phyloP scores from a whole-genome alignment of 2,888 invertebrate genomes.

The Gonocerus acuteangulatus region DNA sequence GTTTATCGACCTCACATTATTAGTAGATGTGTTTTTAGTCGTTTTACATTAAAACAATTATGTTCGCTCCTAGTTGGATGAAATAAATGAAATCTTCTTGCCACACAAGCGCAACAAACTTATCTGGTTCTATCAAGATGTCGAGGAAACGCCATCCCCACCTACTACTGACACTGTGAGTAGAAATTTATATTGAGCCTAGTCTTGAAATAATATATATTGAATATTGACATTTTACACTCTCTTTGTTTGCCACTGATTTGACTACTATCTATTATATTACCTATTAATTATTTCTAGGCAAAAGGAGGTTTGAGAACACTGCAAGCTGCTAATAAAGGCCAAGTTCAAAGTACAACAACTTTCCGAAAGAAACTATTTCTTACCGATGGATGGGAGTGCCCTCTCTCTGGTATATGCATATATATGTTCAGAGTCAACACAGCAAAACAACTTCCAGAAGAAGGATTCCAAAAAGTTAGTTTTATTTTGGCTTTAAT shows the following conservation, averaged over 20 bases:
- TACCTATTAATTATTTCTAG: conserved; percentile 27
- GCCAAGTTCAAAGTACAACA: conserved; percentile 30
- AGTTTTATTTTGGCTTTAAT: neutral
- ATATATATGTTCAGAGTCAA: conserved; percentile 77
- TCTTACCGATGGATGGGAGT: conserved; percentile 76
- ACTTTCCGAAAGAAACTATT: conserved; percentile 66
- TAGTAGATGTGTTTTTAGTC: too few relatives aligned
- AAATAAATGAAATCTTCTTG: conserved; percentile 77
- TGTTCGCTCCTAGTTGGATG: conserved; percentile 75
- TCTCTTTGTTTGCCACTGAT: too few relatives aligned
- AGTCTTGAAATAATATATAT: too few relatives aligned
- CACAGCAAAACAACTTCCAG: conserved; percentile 74
- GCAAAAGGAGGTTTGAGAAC: conserved; percentile 34
- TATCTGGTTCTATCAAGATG: conserved; percentile 83
- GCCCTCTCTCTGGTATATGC: conserved; percentile 70
- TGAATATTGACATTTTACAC: too few relatives aligned
- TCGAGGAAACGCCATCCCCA: conserved; percentile 51
- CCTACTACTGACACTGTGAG: conserved; percentile 23
- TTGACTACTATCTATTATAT: too few relatives aligned
- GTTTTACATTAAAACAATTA: too few relatives aligned
- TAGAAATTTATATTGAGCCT: too few relatives aligned
- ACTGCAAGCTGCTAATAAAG: conserved; percentile 31
- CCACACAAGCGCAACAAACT: conserved; percentile 78
- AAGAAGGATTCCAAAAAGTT: conserved; percentile 86
- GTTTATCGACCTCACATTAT: too few relatives aligned